These are phyloP conservation scores for Drosophila ananassae DNA, from an alignment of 1,140 invertebrate genomes.

Conservation along the genomic window DNA sequence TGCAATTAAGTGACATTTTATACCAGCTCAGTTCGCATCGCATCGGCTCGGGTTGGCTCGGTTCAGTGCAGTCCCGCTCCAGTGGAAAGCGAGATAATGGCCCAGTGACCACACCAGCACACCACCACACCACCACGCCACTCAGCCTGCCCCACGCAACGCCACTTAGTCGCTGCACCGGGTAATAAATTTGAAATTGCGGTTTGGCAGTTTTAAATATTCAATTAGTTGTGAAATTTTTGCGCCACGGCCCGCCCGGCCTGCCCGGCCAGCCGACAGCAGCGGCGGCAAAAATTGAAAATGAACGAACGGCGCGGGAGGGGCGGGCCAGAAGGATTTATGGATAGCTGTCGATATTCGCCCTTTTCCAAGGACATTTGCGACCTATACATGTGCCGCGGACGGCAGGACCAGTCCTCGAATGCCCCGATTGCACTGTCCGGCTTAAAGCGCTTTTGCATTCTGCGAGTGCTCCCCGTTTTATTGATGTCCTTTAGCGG, in stretches of 20 bases:
- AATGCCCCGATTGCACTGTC: conserved; percentile 11
- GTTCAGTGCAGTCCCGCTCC: not conserved
- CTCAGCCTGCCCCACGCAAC: not conserved
- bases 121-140: not conserved
- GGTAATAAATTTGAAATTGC: conserved; percentile 84
- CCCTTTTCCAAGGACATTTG: conserved; percentile 51
- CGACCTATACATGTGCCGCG: conserved; percentile 14
- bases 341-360: conserved; percentile 60
- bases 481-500: conserved; percentile 72
- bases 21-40: conserved; percentile 41
- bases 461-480: conserved; percentile 43
- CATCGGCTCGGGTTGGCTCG: not conserved
- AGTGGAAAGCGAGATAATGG: conserved; percentile 40
- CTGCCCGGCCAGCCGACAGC: conserved; percentile 19
- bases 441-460: conserved; percentile 47
- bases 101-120: conserved; percentile 26
- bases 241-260: conserved; percentile 42
- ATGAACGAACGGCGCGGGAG: conserved; percentile 21
- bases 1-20: conserved; percentile 84
- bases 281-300: conserved; percentile 42
- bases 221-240: conserved; percentile 83
- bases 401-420: conserved; percentile 15
- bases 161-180: conserved; percentile 34
- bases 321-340: conserved; percentile 6
- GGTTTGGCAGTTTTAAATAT: conserved; percentile 83